These are phyloP conservation scores for Cetoscarus ocellatus DNA, from an alignment of 2,797 vertebrate species.

Conservation along the genomic window DNA sequence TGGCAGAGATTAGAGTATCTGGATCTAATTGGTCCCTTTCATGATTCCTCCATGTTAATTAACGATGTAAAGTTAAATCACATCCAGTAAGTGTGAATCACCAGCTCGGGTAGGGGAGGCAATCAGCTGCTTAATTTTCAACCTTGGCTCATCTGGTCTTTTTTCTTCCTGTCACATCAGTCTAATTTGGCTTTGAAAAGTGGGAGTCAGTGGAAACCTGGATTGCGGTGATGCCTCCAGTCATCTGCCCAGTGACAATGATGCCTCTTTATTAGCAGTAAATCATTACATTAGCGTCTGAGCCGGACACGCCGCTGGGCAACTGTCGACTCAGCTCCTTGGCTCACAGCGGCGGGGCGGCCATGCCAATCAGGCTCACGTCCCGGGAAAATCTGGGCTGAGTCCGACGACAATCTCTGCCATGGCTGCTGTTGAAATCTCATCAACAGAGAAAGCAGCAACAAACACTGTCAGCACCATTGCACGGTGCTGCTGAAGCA, in stretches of 20 bases:
- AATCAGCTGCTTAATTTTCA: slow-evolving; percentile 64
- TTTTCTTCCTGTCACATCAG: slow-evolving; percentile 52
- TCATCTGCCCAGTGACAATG: slow-evolving; percentile 63
- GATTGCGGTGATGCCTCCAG: slow-evolving; percentile 20
- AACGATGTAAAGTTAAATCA: slow-evolving; percentile 59
- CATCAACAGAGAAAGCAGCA: slow-evolving; percentile 47
- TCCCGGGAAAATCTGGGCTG: slow-evolving; percentile 72
- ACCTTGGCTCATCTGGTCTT: slow-evolving; percentile 47
- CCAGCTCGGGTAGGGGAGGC: slow-evolving; percentile 47
- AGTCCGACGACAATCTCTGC: slow-evolving; percentile 54
- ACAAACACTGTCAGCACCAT: slow-evolving; percentile 39
- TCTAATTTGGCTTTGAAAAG: slow-evolving; percentile 58
- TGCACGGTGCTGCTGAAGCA: slow-evolving; percentile 37
- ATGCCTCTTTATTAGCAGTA: slow-evolving; percentile 71
- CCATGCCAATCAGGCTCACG: slow-evolving; percentile 65
- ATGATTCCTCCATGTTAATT: slow-evolving; percentile 73
- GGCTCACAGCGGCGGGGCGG: slow-evolving; percentile 49
- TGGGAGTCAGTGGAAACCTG: slow-evolving; percentile 49
- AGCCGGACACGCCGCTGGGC: slow-evolving; percentile 62
- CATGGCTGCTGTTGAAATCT: slow-evolving; percentile 52
- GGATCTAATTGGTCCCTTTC: slow-evolving; percentile 67
- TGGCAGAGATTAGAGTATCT: slow-evolving; percentile 36
- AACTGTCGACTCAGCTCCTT: slow-evolving; percentile 55
- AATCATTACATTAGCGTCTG: slow-evolving; percentile 72
- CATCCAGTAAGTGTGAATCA: slow-evolving; percentile 54